These are phyloP conservation scores for Microctenopoma lineatum DNA, from an alignment of 2,797 vertebrate species.

Conservation along the genomic window DNA sequence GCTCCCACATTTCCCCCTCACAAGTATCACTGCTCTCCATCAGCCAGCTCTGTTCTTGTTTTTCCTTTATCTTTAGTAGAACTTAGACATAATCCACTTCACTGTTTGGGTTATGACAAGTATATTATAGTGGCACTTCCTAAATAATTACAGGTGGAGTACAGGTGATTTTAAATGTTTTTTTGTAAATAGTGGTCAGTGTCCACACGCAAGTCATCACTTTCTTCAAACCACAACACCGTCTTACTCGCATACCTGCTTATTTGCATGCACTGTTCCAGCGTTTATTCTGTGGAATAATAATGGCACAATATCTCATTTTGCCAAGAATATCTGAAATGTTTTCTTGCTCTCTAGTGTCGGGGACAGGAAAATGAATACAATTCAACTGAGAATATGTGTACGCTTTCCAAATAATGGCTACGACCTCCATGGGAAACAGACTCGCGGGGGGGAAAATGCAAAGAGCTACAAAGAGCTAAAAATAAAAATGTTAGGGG, in stretches of 20 bases:
- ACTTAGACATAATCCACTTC: constrained; percentile 3
- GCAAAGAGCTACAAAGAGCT: constrained; percentile 1
- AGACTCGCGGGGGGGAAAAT: neutral
- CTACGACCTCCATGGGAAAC: neutral
- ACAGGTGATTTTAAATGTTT: constrained; percentile 34
- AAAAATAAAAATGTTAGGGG: constrained; percentile 4
- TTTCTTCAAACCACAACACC: too few relatives aligned
- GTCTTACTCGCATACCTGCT: too few relatives aligned
- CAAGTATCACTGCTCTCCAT: neutral
- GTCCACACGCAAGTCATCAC: too few relatives aligned
- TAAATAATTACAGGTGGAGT: too few relatives aligned
- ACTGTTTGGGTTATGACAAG: constrained; percentile 3
- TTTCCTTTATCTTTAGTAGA: constrained; percentile 3
- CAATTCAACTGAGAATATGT: neutral
- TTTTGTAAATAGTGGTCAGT: too few relatives aligned
- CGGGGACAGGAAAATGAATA: constrained; percentile 7
- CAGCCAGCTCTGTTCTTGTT: constrained; percentile 12
- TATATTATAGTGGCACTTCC: constrained; percentile 9
- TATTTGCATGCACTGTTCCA: too few relatives aligned
- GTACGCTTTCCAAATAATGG: constrained; percentile 6
- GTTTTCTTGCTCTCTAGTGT: constrained; percentile 12
- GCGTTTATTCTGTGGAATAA: too few relatives aligned
- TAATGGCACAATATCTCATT: too few relatives aligned
- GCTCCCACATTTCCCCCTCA: neutral
- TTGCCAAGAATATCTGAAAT: too few relatives aligned